Evolutionary conservation across 2,113 vertebrate species (phyloP).

Genomic region (Pterophyllum scalare): DNA sequence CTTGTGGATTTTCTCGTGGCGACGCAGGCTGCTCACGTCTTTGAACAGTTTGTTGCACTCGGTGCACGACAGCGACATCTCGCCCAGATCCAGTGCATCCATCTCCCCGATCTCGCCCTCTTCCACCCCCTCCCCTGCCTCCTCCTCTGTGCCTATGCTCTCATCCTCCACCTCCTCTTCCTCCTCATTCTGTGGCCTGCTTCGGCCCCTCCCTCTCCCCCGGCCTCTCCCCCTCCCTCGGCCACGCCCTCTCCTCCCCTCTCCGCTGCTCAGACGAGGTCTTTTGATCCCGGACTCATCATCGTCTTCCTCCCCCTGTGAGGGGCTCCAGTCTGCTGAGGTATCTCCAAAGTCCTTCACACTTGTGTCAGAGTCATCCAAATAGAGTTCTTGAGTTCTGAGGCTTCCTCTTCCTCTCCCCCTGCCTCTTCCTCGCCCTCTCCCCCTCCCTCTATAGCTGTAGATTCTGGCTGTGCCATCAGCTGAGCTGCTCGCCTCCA

Average conservation of each 20-base stretch:
- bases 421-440: constrained; percentile 45
- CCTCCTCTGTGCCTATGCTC: constrained; percentile 67
- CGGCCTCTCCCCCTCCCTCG: constrained; percentile 49
- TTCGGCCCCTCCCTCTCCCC: constrained; percentile 7
- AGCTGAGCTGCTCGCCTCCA: not conserved
- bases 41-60: constrained; percentile 93
- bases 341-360: constrained; percentile 64
- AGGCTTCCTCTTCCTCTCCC: constrained; percentile 46
- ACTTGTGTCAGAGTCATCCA: constrained; percentile 56
- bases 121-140: constrained; percentile 77
- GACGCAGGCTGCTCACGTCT: constrained; percentile 92
- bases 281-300: constrained; percentile 55
- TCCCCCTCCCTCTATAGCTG: constrained; percentile 41
- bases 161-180: constrained; percentile 13
- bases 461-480: constrained; percentile 3
- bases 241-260: constrained; percentile 53
- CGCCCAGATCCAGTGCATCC: constrained; percentile 29
- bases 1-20: constrained; percentile 97
- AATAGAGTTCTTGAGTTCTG: constrained; percentile 1
- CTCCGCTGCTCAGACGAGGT: constrained; percentile 11
- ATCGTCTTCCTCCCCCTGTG: constrained; percentile 48
- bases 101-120: constrained; percentile 75
- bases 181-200: not conserved
- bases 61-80: constrained; percentile 83
- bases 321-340: constrained; percentile 74